Evolutionary conservation across 2,113 vertebrate genomes (phyloP).

Genomic region (Brachypodius melanocephalos): DNA sequence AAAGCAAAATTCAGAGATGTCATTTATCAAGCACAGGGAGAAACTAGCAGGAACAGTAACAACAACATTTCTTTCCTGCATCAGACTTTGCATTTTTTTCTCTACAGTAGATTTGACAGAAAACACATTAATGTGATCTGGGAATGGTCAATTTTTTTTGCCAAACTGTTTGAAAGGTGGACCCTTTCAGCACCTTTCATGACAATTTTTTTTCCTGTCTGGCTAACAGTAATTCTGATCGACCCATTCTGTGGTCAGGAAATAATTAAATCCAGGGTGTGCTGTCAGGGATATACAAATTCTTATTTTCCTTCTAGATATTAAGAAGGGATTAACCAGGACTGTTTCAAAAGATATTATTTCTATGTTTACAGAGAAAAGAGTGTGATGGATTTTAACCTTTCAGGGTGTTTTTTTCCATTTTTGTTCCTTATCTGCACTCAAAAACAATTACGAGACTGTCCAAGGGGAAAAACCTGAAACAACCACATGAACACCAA

Average conservation of each 20-base stretch:
- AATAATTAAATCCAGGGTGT: conserved; percentile 41
- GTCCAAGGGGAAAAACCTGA: background rate
- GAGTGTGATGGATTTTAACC: background rate
- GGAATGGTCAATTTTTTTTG: background rate
- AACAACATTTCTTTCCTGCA: background rate
- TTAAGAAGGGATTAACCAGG: conserved; percentile 37
- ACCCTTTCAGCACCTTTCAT: background rate
- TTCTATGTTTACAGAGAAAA: conserved; percentile 38
- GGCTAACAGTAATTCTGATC: conserved; percentile 36
- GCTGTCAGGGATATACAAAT: conserved; percentile 53
- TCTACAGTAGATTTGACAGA: background rate
- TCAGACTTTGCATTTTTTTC: background rate
- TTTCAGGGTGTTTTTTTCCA: background rate
- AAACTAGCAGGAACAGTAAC: background rate
- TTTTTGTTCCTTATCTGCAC: background rate
- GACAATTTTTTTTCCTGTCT: conserved; percentile 7
- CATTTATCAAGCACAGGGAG: background rate
- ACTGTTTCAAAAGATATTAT: conserved; percentile 47
- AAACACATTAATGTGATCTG: background rate
- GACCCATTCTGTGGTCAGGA: conserved; percentile 24
- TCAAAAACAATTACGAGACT: conserved; percentile 7
- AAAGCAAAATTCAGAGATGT: background rate
- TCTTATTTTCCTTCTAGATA: conserved; percentile 44
- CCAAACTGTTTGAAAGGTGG: background rate
- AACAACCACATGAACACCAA: background rate